Conservation (phyloP, 2,888 invertebrate genomes). For the Coremacera marginata region DNA sequence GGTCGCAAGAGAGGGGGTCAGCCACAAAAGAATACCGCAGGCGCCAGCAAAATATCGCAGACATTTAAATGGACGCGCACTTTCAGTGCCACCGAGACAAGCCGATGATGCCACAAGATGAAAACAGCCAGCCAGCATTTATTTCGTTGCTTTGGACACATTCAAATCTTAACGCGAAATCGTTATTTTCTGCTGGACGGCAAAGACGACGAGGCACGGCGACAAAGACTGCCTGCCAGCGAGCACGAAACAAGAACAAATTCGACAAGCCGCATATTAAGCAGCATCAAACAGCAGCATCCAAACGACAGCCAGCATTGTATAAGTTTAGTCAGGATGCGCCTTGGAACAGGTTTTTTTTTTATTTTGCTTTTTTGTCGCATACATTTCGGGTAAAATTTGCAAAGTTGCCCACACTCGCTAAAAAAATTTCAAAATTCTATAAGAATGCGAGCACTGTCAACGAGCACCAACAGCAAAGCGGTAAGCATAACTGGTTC, state of each 20-base stretch:
- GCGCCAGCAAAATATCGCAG: slow-evolving; percentile 60
- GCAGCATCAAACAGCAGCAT: not conserved
- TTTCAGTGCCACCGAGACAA: slow-evolving; percentile 41
- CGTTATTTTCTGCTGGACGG: slow-evolving; percentile 48
- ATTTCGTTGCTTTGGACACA: slow-evolving; percentile 50
- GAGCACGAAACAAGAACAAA: slow-evolving; percentile 7
- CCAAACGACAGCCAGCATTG: not conserved
- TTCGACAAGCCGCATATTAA: slow-evolving; percentile 26
- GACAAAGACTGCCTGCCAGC: not conserved
- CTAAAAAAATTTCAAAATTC: slow-evolving; percentile 26
- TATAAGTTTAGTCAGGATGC: too few relatives aligned
- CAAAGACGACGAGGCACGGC: not conserved
- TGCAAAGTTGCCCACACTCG: not conserved
- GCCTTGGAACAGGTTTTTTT: slow-evolving; percentile 24
- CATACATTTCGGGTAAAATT: not conserved
- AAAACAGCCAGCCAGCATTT: slow-evolving; percentile 35
- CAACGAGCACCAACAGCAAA: slow-evolving; percentile 11
- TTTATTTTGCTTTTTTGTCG: not conserved
- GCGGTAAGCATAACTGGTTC: slow-evolving; percentile 28
- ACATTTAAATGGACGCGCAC: slow-evolving; percentile 53
- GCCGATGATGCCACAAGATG: slow-evolving; percentile 16
- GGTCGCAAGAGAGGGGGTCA: not conserved
- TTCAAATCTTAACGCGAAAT: slow-evolving; percentile 68
- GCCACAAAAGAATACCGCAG: slow-evolving; percentile 66
- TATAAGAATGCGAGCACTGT: slow-evolving; percentile 27